Evolutionary conservation across 2,797 vertebrate genomes (phyloP).

Genomic region (Eulemur rubriventer): DNA sequence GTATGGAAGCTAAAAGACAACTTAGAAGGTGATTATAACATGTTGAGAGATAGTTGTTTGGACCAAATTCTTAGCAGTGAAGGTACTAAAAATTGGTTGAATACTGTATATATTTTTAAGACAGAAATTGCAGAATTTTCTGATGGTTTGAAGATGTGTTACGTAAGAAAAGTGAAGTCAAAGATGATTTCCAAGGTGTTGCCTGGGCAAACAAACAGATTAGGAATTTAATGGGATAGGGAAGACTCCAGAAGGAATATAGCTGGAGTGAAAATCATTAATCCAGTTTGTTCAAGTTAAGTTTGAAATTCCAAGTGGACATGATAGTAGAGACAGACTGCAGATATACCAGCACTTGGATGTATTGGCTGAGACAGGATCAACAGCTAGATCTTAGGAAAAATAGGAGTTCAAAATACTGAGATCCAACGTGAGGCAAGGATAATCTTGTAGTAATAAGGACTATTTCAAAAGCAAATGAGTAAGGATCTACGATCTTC

Average conservation of each 20-base stretch:
- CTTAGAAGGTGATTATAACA: background rate
- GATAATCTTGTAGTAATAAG: background rate
- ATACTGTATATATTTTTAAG: background rate
- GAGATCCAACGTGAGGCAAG: background rate
- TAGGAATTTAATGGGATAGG: background rate
- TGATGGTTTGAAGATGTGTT: background rate
- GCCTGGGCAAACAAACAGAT: background rate
- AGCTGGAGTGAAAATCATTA: background rate
- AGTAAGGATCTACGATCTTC: background rate
- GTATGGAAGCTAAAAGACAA: background rate
- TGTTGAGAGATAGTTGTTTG: background rate
- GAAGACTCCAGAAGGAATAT: background rate
- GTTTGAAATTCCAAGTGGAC: background rate
- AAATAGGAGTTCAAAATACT: background rate
- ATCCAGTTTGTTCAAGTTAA: background rate
- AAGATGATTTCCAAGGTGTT: background rate
- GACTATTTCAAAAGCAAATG: background rate
- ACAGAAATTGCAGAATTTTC: background rate
- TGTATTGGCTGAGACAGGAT: background rate
- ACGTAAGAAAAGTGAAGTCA: background rate
- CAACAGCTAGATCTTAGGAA: background rate
- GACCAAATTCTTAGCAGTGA: background rate
- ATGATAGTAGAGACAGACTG: background rate
- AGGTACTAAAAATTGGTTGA: background rate
- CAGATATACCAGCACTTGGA: background rate